phyloP scores from a whole-genome alignment of 2,113 vertebrate genomes.

The Machaerirhynchus nigripectus region DNA sequence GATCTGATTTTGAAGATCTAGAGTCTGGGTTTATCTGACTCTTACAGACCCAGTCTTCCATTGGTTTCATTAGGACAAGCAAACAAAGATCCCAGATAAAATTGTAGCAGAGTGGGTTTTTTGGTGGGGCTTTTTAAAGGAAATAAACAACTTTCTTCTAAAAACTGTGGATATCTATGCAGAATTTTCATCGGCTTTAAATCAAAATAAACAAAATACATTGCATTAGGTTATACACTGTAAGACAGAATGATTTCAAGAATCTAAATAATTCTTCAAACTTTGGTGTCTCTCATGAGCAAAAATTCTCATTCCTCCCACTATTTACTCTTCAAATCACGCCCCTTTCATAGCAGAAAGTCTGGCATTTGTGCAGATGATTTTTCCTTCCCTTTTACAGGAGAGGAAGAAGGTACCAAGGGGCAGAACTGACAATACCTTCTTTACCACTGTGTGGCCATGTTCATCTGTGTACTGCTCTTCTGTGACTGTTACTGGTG shows the following conservation, averaged over 20 bases:
- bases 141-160: neutral
- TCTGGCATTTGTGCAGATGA: neutral
- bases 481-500: slow-evolving; percentile 86
- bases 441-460: slow-evolving; percentile 90
- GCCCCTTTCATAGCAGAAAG: neutral
- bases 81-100: neutral
- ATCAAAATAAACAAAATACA: neutral
- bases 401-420: neutral
- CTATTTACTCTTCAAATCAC: neutral
- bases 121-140: neutral
- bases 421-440: slow-evolving; percentile 71
- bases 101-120: neutral
- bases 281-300: neutral
- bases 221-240: neutral
- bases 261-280: neutral
- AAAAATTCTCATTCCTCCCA: neutral
- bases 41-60: neutral
- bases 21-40: neutral
- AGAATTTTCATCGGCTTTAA: neutral
- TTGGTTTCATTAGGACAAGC: neutral
- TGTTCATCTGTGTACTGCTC: slow-evolving; percentile 91
- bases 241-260: neutral
- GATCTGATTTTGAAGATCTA: neutral
- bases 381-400: neutral
- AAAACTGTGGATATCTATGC: neutral